phyloP scores from a whole-genome alignment of 2,888 invertebrate species.

The Drosophila nr. perissopoda region DNA sequence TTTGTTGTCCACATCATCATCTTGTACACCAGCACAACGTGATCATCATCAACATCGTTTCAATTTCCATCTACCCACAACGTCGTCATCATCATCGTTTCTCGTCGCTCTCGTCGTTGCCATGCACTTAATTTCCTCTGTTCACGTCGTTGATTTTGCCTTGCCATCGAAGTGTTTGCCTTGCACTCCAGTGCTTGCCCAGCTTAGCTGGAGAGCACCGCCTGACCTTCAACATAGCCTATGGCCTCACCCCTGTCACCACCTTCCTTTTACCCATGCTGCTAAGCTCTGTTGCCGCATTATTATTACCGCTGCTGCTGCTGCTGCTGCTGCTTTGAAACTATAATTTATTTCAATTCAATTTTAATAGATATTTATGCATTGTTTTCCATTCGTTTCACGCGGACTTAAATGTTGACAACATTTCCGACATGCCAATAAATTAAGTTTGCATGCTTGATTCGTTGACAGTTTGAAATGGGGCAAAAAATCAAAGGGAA shows the following conservation, averaged over 20 bases:
- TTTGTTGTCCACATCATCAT: conserved; percentile 51
- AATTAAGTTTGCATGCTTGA: conserved; percentile 50
- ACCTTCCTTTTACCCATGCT: not conserved
- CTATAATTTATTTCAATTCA: conserved; percentile 73
- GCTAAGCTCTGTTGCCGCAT: conserved; percentile 19
- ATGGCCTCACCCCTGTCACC: conserved; percentile 2
- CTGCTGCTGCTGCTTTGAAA: conserved; percentile 28
- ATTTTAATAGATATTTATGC: conserved; percentile 76
- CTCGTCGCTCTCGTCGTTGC: conserved; percentile 40
- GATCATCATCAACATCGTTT: conserved; percentile 1
- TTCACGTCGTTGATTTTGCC: conserved; percentile 65
- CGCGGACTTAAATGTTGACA: conserved; percentile 42
- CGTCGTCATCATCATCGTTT: not conserved
- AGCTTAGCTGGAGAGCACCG: conserved; percentile 35
- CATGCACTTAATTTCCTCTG: conserved; percentile 73
- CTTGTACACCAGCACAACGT: conserved; percentile 4
- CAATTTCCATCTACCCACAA: not conserved
- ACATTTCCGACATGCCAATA: conserved; percentile 65
- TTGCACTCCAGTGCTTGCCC: conserved; percentile 58
- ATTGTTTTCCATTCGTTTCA: conserved; percentile 52
- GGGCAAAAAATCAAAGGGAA: not conserved
- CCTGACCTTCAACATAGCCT: conserved; percentile 44
- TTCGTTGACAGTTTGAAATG: conserved; percentile 37
- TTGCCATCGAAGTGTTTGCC: conserved; percentile 66
- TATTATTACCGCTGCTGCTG: conserved; percentile 28